A percentile compares a stretch with the other conserved stretches of the same genome.
Evolutionary conservation across 2,113 vertebrate species (phyloP).

Genomic region (Lepidothrix coronata): DNA sequence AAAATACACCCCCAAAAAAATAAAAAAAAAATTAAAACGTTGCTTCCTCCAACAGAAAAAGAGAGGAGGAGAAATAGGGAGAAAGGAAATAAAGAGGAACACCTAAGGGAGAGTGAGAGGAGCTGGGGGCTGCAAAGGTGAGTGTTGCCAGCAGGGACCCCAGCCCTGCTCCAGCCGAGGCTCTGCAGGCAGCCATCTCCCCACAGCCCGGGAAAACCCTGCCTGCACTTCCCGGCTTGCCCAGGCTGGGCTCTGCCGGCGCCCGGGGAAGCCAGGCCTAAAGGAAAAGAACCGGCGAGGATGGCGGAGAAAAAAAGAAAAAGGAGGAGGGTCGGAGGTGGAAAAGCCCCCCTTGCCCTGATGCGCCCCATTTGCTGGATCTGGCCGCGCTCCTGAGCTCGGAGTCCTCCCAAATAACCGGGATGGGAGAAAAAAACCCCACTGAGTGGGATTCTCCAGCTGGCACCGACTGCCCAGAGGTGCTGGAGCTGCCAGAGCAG

Average conservation of each 20-base stretch:
- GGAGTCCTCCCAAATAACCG: background rate
- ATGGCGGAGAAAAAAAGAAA: accelerated
- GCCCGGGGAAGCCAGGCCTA: background rate
- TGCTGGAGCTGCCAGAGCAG: background rate
- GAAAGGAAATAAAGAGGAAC: background rate
- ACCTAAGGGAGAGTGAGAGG: background rate
- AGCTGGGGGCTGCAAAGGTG: background rate
- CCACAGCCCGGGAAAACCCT: background rate
- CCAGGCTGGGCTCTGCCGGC: background rate
- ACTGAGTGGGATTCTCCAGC: background rate
- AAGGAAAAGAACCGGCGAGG: background rate
- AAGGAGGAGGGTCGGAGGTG: accelerated
- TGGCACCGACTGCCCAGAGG: background rate
- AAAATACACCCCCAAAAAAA: background rate
- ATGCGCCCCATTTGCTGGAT: background rate
- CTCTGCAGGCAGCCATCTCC: background rate
- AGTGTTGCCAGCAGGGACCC: background rate
- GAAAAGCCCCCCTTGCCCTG: background rate
- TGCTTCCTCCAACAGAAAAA: background rate
- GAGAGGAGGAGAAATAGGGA: background rate
- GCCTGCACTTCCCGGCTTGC: accelerated
- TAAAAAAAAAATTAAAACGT: background rate
- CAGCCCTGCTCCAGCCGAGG: background rate
- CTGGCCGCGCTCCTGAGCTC: background rate
- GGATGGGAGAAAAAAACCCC: background rate